A percentile compares a stretch with the other conserved stretches of the same genome.
phyloP scores from a whole-genome alignment of 2,797 vertebrate genomes.

The Xiphorhynchus erythropygius region DNA sequence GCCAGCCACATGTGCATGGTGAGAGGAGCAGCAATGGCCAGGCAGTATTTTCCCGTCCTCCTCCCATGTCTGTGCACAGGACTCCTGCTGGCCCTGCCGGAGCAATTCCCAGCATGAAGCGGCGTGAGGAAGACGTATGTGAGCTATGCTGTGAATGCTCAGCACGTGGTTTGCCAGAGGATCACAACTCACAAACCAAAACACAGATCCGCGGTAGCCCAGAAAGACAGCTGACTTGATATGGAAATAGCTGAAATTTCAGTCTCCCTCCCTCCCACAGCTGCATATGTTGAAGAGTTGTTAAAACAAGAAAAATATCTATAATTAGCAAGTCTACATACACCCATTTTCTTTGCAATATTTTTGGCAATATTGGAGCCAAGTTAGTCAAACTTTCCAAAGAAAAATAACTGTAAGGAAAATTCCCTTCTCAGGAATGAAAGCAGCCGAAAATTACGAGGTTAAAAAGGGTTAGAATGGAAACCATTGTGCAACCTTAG shows the following conservation, averaged over 20 bases:
- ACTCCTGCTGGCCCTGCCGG: not conserved
- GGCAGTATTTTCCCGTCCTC: not conserved
- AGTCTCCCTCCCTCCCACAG: not conserved
- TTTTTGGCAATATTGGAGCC: constrained; percentile 24
- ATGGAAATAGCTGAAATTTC: constrained; percentile 17
- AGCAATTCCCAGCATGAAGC: not conserved
- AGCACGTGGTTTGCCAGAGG: not conserved
- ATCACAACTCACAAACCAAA: not conserved
- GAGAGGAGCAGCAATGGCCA: not conserved
- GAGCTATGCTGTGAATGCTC: not conserved
- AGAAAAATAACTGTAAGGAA: constrained; percentile 57
- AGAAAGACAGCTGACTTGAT: not conserved
- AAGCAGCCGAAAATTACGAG: constrained; percentile 30
- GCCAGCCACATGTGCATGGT: fast-evolving
- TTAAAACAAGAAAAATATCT: constrained; percentile 40
- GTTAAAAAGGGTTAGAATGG: constrained; percentile 29
- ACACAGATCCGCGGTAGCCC: not conserved
- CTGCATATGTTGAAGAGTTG: not conserved
- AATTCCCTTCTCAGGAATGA: constrained; percentile 51
- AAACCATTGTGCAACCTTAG: constrained; percentile 42
- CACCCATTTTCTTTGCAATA: constrained; percentile 54
- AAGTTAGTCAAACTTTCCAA: constrained; percentile 58
- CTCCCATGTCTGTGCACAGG: fast-evolving
- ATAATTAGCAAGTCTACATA: constrained; percentile 38
- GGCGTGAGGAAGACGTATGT: fast-evolving